Conservation (phyloP, 2,888 invertebrate genomes). For the Nebria brevicollis region DNA sequence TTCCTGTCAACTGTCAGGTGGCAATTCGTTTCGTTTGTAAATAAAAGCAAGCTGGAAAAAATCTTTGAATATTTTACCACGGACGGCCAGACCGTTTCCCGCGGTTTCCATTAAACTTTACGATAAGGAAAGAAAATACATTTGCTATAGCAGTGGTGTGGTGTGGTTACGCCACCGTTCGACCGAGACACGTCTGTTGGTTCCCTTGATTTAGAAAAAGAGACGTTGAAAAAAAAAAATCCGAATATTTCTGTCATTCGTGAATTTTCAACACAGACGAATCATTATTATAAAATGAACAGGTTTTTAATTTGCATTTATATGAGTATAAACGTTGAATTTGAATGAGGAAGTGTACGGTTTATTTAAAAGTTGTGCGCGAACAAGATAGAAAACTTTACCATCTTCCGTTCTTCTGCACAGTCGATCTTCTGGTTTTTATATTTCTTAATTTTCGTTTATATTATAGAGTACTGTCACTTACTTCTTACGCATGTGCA, state of each 20-base stretch:
- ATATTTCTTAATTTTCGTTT: not conserved
- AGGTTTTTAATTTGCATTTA: slow-evolving; percentile 51
- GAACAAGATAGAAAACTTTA: slow-evolving; percentile 20
- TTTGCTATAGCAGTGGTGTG: slow-evolving; percentile 5
- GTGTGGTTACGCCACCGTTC: slow-evolving; percentile 5
- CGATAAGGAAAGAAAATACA: slow-evolving; percentile 39
- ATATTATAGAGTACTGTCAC: not conserved
- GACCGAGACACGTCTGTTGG: not conserved
- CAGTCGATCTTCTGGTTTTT: slow-evolving; percentile 9
- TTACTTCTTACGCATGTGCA: no score
- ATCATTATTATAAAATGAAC: slow-evolving; percentile 50
- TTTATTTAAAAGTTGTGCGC: slow-evolving; percentile 44
- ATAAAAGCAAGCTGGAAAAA: slow-evolving; percentile 27
- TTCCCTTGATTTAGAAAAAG: slow-evolving; percentile 34
- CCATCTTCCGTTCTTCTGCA: slow-evolving; percentile 26
- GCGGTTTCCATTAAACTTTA: slow-evolving; percentile 44
- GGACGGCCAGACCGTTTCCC: slow-evolving; percentile 23
- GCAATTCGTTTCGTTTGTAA: slow-evolving; percentile 38
- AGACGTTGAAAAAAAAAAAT: not conserved
- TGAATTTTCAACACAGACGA: slow-evolving; percentile 43
- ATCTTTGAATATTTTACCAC: slow-evolving; percentile 38
- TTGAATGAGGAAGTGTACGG: slow-evolving; percentile 40
- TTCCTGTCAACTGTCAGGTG: slow-evolving; percentile 40
- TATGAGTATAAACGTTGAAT: slow-evolving; percentile 50
- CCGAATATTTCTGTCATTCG: slow-evolving; percentile 44